Evolutionary conservation across 2,888 invertebrate species (phyloP).

Genomic region (Drymonia ruficornis): DNA sequence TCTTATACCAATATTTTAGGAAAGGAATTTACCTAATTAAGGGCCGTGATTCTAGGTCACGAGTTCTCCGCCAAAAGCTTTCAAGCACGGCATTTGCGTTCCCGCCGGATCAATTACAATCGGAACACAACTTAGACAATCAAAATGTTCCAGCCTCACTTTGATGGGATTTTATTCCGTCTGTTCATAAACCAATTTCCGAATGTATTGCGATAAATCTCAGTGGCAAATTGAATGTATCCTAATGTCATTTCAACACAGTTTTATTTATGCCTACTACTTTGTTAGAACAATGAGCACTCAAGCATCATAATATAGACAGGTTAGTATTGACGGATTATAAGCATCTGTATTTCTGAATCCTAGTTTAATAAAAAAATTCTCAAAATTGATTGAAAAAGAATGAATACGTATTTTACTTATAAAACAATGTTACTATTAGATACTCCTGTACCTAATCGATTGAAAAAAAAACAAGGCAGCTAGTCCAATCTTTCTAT

Average conservation of each 20-base stretch:
- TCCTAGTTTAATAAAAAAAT: no score
- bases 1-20: not conserved
- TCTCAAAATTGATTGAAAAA: no score
- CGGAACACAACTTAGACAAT: slow-evolving; percentile 18
- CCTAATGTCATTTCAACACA: not conserved
- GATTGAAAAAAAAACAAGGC: not conserved
- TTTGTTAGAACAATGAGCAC: not conserved
- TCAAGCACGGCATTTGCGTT: slow-evolving; percentile 20
- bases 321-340: no score
- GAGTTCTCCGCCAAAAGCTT: slow-evolving; percentile 17
- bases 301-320: no score
- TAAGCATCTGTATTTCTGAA: no score
- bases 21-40: not conserved
- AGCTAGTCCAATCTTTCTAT: not conserved
- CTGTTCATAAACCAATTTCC: slow-evolving; percentile 6
- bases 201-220: not conserved
- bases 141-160: slow-evolving; percentile 9
- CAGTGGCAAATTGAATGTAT: not conserved
- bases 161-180: slow-evolving; percentile 12
- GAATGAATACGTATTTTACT: no score
- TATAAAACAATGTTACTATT: not conserved
- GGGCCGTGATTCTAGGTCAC: slow-evolving; percentile 8
- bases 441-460: not conserved
- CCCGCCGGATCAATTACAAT: slow-evolving; percentile 19
- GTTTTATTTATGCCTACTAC: not conserved